Evolutionary conservation across 2,797 vertebrate species (phyloP), one percentile per base, ranked within the genome.

Genomic region (Hoplostethus mediterraneus): DNA sequence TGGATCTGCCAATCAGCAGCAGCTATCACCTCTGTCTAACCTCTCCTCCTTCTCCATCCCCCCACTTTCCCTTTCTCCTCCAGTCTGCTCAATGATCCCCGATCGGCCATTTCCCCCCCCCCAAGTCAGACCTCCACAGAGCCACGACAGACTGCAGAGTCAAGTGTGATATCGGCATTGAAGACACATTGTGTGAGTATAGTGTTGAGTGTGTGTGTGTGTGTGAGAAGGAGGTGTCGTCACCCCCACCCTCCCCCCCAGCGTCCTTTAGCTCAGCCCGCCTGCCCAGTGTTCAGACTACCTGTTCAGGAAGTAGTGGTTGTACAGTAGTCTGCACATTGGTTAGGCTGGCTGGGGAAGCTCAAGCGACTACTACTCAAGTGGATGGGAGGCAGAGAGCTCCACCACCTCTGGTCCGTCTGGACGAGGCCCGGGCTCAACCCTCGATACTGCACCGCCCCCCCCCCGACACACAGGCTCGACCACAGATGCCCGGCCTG

Each of bases 211-310:
- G 9, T 38, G 54, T 21, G 21, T 21, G 21, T 21, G 21, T 21
- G 21, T 21, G 21, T 21, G 21, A 21, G 21, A 21, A 21, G 21
- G 21, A 21, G 21, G 49, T 55, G 44, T 59, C 13, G 52, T 2
- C 59, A 31, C 17, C 33, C 17, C 17, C 59, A 31, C 17, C 33
- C 17, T 13, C 61, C 30, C 11, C 31, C 47, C 57, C 51, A 63
- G 79, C 66, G 59, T 59, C 68, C 74, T 71, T 42, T 69, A 78
- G 84, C 95, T 96, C 95, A 93, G 95, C 96, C 95, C 96, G 97
- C 96, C 97, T 97, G 94, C 97, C 97, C 97, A 98, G 97, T 98
- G 97, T 98, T 98, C 97, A 98, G 97, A 99, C 97, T 99, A 99
- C 97, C 97, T 98, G 97, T 99, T 98, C 97, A 99, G 97, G 97